phyloP scores from a whole-genome alignment of 2,888 invertebrate genomes.

The Metalampra italica region DNA sequence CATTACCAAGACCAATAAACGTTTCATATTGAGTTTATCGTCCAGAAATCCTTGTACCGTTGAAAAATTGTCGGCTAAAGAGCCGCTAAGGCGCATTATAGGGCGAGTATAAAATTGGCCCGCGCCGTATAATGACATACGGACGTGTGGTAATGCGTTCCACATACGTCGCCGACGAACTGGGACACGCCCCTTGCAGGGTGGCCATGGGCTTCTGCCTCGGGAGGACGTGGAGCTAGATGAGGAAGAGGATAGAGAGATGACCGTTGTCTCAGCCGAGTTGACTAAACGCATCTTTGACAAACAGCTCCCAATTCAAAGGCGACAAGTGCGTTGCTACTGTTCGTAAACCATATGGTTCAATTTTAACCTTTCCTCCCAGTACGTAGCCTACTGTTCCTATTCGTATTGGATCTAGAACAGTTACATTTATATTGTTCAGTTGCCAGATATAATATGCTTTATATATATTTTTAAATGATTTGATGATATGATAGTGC shows the following conservation, averaged over 20 bases:
- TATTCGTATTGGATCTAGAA: no score
- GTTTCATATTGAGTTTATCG: neutral
- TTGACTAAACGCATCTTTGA: no score
- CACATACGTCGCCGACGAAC: constrained; percentile 13
- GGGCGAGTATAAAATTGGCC: constrained; percentile 2
- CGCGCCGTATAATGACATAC: constrained; percentile 8
- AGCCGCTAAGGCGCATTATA: neutral
- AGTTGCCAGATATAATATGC: no score
- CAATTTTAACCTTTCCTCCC: no score
- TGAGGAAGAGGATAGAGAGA: neutral
- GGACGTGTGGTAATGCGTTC: constrained; percentile 18
- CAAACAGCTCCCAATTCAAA: no score
- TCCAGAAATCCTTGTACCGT: constrained; percentile 1
- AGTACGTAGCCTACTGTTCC: no score
- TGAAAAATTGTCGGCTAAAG: neutral
- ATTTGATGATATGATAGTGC: no score
- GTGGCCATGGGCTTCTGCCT: constrained; percentile 3
- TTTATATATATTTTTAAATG: no score
- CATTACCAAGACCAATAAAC: neutral
- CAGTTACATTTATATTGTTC: no score
- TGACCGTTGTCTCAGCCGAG: neutral
- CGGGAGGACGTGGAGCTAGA: neutral
- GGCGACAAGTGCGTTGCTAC: no score
- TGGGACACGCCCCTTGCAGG: constrained; percentile 5
- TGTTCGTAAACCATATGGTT: no score